Conservation (phyloP, 2,797 vertebrate species). For the Squalus acanthias region DNA sequence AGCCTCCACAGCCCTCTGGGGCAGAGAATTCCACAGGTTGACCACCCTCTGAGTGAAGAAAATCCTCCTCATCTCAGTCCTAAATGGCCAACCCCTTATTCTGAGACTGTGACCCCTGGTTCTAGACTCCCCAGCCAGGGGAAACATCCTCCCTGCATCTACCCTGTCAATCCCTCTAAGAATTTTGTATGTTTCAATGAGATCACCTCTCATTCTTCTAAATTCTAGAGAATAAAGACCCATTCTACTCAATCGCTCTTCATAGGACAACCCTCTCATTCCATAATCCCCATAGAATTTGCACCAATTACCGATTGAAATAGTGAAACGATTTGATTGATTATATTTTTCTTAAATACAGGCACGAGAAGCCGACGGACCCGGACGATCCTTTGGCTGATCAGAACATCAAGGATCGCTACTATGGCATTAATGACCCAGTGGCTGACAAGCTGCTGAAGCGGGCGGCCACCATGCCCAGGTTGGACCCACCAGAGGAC, state of each 20-base stretch:
- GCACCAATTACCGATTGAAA: background rate
- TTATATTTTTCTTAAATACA: constrained; percentile 44
- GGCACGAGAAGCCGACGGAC: constrained; percentile 96
- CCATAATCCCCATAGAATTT: background rate
- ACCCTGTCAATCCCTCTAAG: background rate
- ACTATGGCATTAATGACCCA: constrained; percentile 94
- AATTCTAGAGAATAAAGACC: background rate
- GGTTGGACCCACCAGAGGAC: constrained; percentile 91
- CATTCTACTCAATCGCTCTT: background rate
- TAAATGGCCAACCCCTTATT: background rate
- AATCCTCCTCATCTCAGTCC: background rate
- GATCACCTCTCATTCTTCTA: background rate
- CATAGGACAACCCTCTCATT: background rate
- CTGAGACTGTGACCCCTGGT: background rate
- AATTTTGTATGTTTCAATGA: background rate
- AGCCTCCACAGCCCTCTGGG: background rate
- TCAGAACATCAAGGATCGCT: constrained; percentile 98
- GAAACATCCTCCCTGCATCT: no score
- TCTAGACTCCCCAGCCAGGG: no score
- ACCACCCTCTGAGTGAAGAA: background rate
- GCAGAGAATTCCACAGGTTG: background rate
- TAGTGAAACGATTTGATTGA: background rate
- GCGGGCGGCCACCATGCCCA: constrained; percentile 91
- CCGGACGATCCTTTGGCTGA: constrained; percentile 94
- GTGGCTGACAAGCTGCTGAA: constrained; percentile 95